Percentiles rank a stretch among this genome's conserved stretches.
Conservation (phyloP, 2,113 vertebrate genomes). For the Mirza zaza region DNA sequence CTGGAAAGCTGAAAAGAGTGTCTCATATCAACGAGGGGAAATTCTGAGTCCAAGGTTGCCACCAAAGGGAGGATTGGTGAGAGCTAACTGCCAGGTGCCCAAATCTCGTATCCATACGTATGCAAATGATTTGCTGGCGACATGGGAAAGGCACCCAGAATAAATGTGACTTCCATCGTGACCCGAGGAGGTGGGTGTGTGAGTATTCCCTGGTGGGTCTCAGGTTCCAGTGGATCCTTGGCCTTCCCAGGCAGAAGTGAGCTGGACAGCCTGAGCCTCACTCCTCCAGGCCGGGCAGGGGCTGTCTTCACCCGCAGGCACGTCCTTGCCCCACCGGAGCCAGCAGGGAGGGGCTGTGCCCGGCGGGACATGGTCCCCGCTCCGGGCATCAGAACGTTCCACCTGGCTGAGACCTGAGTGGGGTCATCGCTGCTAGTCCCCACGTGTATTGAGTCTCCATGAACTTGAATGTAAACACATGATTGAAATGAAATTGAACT, state of each 20-base stretch:
- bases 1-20: background rate
- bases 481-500: background rate
- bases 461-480: background rate
- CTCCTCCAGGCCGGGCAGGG: background rate
- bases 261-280: background rate
- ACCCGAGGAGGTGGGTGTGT: background rate
- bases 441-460: background rate
- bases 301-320: fast-evolving
- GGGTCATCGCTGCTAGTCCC: background rate
- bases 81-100: background rate
- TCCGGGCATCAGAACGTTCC: background rate
- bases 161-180: background rate
- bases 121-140: background rate
- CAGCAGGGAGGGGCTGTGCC: background rate
- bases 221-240: background rate
- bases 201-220: background rate
- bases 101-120: background rate
- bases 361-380: background rate
- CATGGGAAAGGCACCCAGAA: background rate
- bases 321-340: background rate
- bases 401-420: background rate
- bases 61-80: fast-evolving
- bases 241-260: background rate
- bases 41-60: background rate
- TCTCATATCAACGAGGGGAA: background rate